Evolutionary conservation across 2,888 invertebrate genomes (phyloP).

Genomic region (Tenthredo livida): DNA sequence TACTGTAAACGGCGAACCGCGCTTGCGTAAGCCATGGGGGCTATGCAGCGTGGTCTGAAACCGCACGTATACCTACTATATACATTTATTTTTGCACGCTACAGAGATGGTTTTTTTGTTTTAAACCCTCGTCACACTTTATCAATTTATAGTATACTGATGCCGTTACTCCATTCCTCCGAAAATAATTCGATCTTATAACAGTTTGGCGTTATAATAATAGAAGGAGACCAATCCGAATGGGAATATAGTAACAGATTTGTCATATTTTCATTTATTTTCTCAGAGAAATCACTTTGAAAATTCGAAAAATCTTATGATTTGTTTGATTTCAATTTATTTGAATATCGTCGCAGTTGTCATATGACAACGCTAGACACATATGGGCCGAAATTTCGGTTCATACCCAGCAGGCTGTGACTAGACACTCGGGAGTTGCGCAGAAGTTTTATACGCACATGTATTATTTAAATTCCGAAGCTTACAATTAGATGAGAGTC

Average conservation of each 20-base stretch:
- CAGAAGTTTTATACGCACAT: not conserved
- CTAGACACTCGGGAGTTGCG: not conserved
- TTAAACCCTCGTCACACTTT: not conserved
- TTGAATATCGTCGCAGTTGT: too few relatives aligned
- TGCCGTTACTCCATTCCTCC: not conserved
- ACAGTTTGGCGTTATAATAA: not conserved
- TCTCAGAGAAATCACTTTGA: not conserved
- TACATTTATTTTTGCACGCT: not conserved
- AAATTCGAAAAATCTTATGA: not conserved
- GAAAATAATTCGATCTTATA: not conserved
- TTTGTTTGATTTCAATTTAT: not conserved
- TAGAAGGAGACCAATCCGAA: too few relatives aligned
- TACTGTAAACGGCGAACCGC: conserved; percentile 15
- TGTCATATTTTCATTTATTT: not conserved
- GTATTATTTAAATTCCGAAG: conserved; percentile 2
- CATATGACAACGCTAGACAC: not conserved
- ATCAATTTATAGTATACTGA: not conserved
- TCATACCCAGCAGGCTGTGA: not conserved
- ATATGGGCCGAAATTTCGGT: too few relatives aligned
- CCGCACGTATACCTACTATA: too few relatives aligned
- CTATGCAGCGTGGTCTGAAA: not conserved
- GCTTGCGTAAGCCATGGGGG: conserved; percentile 7
- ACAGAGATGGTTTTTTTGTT: not conserved
- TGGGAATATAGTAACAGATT: not conserved
- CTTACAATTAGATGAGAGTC: not conserved